These are phyloP conservation scores for Plagodis pulveraria DNA, from an alignment of 2,888 invertebrate species.

Conservation along the genomic window DNA sequence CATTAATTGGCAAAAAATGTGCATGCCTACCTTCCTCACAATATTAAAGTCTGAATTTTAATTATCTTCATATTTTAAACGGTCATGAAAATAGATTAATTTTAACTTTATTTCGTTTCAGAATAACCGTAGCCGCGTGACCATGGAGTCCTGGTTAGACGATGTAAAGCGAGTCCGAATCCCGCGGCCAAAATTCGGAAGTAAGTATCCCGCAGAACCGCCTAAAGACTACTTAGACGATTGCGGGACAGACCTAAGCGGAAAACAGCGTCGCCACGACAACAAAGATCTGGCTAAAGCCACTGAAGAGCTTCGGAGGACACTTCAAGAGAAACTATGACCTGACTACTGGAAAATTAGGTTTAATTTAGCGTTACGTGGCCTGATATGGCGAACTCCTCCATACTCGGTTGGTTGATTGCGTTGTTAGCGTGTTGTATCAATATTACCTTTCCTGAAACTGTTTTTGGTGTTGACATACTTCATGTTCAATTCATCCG, in stretches of 20 bases:
- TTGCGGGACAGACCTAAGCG: conserved; percentile 78
- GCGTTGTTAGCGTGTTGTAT: too few relatives aligned
- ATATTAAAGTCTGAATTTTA: background rate
- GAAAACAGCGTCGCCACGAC: conserved; percentile 77
- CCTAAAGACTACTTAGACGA: conserved; percentile 92
- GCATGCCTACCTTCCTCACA: too few relatives aligned
- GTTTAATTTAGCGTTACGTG: conserved; percentile 51
- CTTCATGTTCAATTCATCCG: conserved; percentile 34
- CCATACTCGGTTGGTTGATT: conserved; percentile 36
- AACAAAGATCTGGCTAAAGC: conserved; percentile 87
- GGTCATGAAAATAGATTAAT: conserved; percentile 8
- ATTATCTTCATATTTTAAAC: conserved; percentile 7
- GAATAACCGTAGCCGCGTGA: conserved; percentile 7
- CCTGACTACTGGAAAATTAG: conserved; percentile 44
- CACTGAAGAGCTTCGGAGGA: conserved; percentile 90
- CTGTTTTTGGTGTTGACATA: too few relatives aligned
- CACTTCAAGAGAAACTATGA: conserved; percentile 91
- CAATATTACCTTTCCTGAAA: too few relatives aligned
- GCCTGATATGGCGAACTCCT: conserved; percentile 34
- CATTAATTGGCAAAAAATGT: conserved; percentile 21
- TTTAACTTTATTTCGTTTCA: conserved; percentile 24
- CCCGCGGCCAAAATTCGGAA: conserved; percentile 93
- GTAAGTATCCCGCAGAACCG: conserved; percentile 88
- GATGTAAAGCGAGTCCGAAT: conserved; percentile 93
- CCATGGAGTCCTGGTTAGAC: conserved; percentile 93